phyloP scores from a whole-genome alignment of 2,888 invertebrate genomes.

The Trichopria drosophilae region DNA sequence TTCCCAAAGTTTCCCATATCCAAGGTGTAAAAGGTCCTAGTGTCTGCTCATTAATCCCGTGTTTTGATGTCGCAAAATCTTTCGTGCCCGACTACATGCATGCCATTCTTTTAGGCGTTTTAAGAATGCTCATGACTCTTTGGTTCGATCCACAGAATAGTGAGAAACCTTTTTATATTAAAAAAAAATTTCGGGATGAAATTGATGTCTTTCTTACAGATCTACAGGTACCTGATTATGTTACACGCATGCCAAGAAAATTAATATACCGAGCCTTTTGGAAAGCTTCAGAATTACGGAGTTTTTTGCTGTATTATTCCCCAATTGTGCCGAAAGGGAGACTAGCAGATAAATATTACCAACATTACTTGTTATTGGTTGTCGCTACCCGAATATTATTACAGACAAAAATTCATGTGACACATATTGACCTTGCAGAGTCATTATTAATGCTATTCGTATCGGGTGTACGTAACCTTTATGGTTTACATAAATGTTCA shows the following conservation, averaged over 20 bases:
- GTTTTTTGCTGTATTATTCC: conserved; percentile 7
- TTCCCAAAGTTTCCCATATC: no score
- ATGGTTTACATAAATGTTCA: conserved; percentile 22
- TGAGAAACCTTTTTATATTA: conserved; percentile 5
- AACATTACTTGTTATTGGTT: conserved; percentile 12
- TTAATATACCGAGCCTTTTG: conserved; percentile 3
- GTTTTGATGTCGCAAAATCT: no score
- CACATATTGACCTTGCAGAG: conserved; percentile 6
- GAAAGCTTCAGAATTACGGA: conserved; percentile 16
- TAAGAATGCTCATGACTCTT: neutral
- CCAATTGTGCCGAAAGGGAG: conserved; percentile 12
- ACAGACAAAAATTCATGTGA: conserved; percentile 4
- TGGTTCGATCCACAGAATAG: conserved; percentile 4
- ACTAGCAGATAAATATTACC: conserved; percentile 6
- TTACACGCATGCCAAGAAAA: conserved; percentile 7
- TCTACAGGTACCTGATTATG: conserved; percentile 1
- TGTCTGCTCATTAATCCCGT: no score
- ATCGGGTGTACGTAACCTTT: conserved; percentile 5
- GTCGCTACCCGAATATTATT: conserved; percentile 3
- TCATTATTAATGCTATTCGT: neutral
- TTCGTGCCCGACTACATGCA: no score
- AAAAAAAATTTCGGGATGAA: neutral
- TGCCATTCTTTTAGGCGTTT: no score
- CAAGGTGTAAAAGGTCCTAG: no score
- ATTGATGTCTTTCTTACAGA: neutral